Evolutionary conservation across 2,113 vertebrate species (phyloP), one percentile per base, ranked within the genome.

Genomic region (Tachysurus vachellii): DNA sequence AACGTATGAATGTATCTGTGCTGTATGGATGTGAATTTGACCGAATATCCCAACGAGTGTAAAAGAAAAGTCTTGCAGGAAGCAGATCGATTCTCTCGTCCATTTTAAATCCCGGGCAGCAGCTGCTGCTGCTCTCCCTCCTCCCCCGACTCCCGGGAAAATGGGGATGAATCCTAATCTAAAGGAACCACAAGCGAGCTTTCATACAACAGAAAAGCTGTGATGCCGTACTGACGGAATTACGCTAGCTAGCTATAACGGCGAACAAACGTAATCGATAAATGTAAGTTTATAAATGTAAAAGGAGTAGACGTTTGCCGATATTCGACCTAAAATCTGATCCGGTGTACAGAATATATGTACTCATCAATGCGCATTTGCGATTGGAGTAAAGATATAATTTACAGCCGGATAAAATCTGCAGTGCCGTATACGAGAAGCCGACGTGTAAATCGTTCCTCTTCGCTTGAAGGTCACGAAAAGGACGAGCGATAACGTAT

Each of bases 31-130:
- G 23, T 7, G 26, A 54, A 80, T 56, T 9, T 21, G 3, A 5
- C n/a, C 36, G 28, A 36, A 57, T 31, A 77, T 16, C 23, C 11
- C 5, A 26, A 82, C 13, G 3, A 44, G 28, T 5, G 26, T 2
- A 36, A 5, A 1, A 80, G n/a, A 80, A 36, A 36, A 42, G 14
- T 61, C 31, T 28, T 23, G 8, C 47, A 66, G 44, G 7, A 21
- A 66, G 62, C 47, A 54, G 59, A 84, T 75, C 42, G 28, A 84
- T 75, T 75, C 54, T 1, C 61, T 47, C 77, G 54, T 81, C 61
- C 77, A 81, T 70, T 86, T 81, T 81, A 81, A 26, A 86, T 16
- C 31, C 53, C 2, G 13, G 44, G 66, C 64, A 31, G 82, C 79
- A 42, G 79, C 79, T 80, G 53, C 77, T 19, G 82, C 79, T 59